These are phyloP conservation scores for Agapetus fuscipes DNA, from an alignment of 2,888 invertebrate genomes.

Conservation along the genomic window DNA sequence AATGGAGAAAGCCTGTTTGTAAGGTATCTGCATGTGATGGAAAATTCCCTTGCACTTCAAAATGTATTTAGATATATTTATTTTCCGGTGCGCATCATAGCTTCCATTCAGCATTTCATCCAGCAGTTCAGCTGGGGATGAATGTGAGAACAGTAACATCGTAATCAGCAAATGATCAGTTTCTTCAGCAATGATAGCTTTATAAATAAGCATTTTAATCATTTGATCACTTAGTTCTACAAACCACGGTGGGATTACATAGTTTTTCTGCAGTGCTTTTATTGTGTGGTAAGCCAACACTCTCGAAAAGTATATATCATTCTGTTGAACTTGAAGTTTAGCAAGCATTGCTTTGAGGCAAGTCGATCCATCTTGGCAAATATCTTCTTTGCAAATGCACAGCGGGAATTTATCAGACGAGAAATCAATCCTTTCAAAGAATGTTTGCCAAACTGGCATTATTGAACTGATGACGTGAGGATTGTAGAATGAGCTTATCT, in stretches of 20 bases:
- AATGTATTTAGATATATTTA: constrained; percentile 16
- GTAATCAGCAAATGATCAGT: constrained; percentile 18
- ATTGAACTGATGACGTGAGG: constrained; percentile 18
- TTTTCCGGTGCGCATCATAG: constrained; percentile 10
- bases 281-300: constrained; percentile 10
- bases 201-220: constrained; percentile 12
- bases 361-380: constrained; percentile 11
- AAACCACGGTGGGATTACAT: constrained; percentile 11
- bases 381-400: constrained; percentile 11
- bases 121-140: constrained; percentile 13
- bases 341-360: constrained; percentile 10
- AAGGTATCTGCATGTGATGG: constrained; percentile 14
- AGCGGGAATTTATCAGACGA: constrained; percentile 2
- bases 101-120: constrained; percentile 9
- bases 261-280: constrained; percentile 5
- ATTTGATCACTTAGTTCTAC: constrained; percentile 11
- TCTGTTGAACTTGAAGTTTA: constrained; percentile 17
- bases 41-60: constrained; percentile 17
- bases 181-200: constrained; percentile 13
- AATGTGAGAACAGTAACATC: constrained; percentile 15
- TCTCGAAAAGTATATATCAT: constrained; percentile 18
- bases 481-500: constrained; percentile 16
- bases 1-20: constrained; percentile 15
- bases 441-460: constrained; percentile 15
- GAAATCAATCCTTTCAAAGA: constrained; percentile 8